These are phyloP conservation scores for Chaunax sp. DNA, from an alignment of 2,797 vertebrate genomes.

Conservation along the genomic window DNA sequence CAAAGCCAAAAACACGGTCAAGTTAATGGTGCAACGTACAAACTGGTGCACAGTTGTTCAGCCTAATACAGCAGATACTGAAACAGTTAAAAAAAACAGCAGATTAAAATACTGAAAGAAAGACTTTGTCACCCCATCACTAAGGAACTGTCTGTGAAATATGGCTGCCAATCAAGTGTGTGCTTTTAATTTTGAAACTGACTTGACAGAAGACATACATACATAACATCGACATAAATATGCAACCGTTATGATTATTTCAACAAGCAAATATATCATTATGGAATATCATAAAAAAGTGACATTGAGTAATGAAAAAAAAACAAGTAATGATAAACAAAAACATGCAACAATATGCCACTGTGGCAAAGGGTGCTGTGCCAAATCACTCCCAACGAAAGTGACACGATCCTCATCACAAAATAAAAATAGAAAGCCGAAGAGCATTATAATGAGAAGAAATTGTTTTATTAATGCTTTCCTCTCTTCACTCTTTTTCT, in stretches of 20 bases:
- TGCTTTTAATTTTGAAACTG: constrained; percentile 29
- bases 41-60: not conserved
- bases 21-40: not conserved
- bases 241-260: constrained; percentile 55
- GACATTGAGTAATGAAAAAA: constrained; percentile 77
- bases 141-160: not conserved
- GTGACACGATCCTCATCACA: constrained; percentile 60
- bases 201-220: constrained; percentile 25
- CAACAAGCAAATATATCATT: constrained; percentile 65
- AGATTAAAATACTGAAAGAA: not conserved
- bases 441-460: constrained; percentile 72
- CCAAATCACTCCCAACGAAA: constrained; percentile 64
- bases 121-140: no score
- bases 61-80: not conserved
- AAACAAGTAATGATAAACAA: no score
- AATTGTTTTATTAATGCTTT: constrained; percentile 79
- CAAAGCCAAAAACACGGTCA: not conserved
- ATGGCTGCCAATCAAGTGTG: not conserved
- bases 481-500: constrained; percentile 37
- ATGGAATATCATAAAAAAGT: constrained; percentile 68
- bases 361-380: constrained; percentile 54
- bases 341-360: constrained; percentile 64
- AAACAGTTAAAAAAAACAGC: not conserved
- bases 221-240: constrained; percentile 27
- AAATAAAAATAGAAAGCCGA: constrained; percentile 75